phyloP scores from a whole-genome alignment of 2,113 vertebrate species.

The Corythornis vintsioides region DNA sequence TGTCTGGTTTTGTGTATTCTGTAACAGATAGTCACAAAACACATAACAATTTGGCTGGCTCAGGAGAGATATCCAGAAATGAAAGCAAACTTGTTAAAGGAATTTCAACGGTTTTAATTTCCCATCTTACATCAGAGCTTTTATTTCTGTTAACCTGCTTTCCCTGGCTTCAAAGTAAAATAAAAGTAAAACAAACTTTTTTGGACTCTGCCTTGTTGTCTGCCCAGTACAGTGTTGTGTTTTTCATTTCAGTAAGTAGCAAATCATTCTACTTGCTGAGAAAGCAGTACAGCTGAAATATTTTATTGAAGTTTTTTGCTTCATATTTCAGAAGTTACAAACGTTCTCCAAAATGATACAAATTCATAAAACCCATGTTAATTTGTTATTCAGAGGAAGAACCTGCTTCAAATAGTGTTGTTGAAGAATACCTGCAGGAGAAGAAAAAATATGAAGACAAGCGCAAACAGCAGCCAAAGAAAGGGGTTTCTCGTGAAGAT shows the following conservation, averaged over 20 bases:
- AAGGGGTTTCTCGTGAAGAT: constrained; percentile 81
- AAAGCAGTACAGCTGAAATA: constrained; percentile 6
- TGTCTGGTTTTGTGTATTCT: constrained; percentile 17
- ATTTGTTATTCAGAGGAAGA: constrained; percentile 73
- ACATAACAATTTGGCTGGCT: neutral
- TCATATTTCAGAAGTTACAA: neutral
- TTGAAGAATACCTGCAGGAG: constrained; percentile 91
- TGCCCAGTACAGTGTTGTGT: neutral
- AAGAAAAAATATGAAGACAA: constrained; percentile 90
- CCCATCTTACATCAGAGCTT: neutral
- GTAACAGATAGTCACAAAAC: constrained; percentile 44
- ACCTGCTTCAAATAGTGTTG: constrained; percentile 77
- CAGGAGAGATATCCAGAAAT: neutral
- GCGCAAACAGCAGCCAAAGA: constrained; percentile 83
- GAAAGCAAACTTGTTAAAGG: neutral
- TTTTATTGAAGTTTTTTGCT: constrained; percentile 9
- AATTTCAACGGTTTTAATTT: neutral
- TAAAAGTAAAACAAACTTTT: neutral
- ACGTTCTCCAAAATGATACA: neutral
- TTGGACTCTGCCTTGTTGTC: neutral
- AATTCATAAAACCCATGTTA: constrained; percentile 4
- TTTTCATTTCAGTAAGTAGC: constrained; percentile 33
- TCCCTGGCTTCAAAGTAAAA: constrained; percentile 2
- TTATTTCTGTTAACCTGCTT: neutral
- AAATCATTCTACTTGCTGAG: constrained; percentile 21